These are phyloP conservation scores for Callaeas wilsoni DNA, from an alignment of 2,113 vertebrate genomes.

Conservation along the genomic window DNA sequence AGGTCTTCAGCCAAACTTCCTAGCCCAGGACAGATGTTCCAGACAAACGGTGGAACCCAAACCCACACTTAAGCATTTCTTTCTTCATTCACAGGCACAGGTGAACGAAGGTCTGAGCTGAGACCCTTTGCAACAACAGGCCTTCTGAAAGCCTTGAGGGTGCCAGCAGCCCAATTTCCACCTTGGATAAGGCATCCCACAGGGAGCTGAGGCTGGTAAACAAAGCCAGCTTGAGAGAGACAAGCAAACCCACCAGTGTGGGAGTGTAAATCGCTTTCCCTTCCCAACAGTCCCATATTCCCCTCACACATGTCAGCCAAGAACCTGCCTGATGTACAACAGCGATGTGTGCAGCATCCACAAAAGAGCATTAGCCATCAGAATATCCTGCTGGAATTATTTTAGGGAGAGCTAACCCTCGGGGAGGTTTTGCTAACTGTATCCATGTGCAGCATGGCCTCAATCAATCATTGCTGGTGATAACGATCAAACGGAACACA, in stretches of 20 bases:
- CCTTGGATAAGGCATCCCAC: neutral
- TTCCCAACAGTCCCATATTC: neutral
- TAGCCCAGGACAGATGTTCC: neutral
- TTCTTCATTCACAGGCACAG: neutral
- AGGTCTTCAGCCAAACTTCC: neutral
- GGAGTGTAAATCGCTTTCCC: neutral
- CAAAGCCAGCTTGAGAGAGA: neutral
- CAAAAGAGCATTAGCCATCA: neutral
- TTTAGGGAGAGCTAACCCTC: neutral
- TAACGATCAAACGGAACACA: neutral
- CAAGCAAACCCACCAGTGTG: neutral
- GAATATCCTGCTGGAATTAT: neutral
- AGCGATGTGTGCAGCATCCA: neutral
- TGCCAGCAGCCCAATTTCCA: neutral
- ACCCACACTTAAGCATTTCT: too few species aligned
- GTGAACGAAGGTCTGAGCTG: neutral
- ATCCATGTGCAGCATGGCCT: neutral
- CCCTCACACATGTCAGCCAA: neutral
- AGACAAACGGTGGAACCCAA: neutral
- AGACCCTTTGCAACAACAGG: neutral
- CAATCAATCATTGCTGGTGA: neutral
- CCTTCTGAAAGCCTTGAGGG: neutral
- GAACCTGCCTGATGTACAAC: neutral
- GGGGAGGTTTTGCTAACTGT: neutral
- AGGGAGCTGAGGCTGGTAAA: neutral